A percentile compares a stretch with the other conserved stretches of the same genome.
Conservation (phyloP, 2,888 invertebrate species). For the Tetragnatha montana region DNA sequence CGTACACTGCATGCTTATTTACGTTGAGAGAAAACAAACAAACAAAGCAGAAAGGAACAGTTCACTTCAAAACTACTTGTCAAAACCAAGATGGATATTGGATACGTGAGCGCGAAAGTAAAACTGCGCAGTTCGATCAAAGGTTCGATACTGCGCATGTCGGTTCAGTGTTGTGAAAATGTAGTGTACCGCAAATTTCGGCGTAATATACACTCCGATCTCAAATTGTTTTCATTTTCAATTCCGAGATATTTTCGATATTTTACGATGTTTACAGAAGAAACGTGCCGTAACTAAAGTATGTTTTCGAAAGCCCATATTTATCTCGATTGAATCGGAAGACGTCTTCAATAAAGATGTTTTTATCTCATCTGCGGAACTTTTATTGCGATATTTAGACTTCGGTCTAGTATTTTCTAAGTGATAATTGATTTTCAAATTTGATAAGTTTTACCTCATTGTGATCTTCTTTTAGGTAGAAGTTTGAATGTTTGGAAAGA, state of each 20-base stretch:
- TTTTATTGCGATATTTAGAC: conserved; percentile 12
- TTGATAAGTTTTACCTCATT: neutral
- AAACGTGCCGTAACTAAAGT: neutral
- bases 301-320: neutral
- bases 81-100: too few species aligned
- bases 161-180: too few species aligned
- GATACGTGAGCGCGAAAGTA: too few species aligned
- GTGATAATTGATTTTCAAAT: conserved; percentile 5
- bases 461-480: neutral
- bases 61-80: too few species aligned
- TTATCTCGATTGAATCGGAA: conserved; percentile 20
- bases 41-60: too few species aligned
- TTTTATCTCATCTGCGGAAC: conserved; percentile 35
- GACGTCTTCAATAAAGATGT: conserved; percentile 13
- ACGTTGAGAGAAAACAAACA: too few species aligned
- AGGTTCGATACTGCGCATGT: too few species aligned
- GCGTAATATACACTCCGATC: too few species aligned
- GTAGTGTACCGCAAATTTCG: too few species aligned
- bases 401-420: conserved; percentile 31
- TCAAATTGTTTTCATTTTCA: conserved; percentile 26
- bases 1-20: too few species aligned
- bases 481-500: neutral
- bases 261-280: neutral
- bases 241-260: conserved; percentile 12
- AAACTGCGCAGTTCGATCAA: too few species aligned